Conservation (phyloP, 2,797 vertebrate genomes). For the Hyperoplus immaculatus region DNA sequence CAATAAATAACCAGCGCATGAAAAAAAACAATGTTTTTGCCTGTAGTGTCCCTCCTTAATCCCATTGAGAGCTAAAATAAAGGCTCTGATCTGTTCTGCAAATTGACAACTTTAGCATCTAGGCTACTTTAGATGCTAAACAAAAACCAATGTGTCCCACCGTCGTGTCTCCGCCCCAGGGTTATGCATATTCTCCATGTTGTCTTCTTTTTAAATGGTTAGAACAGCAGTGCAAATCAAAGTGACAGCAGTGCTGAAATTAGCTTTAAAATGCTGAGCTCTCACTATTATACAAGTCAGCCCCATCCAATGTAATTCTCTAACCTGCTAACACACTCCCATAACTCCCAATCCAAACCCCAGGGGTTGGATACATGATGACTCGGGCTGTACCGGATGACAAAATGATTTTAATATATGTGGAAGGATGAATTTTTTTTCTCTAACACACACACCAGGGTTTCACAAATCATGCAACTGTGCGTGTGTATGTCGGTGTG, state of each 20-base stretch:
- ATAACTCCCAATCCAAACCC: slow-evolving; percentile 56
- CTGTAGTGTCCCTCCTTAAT: neutral
- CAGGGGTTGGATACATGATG: slow-evolving; percentile 44
- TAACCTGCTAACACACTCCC: slow-evolving; percentile 54
- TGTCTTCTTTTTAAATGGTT: slow-evolving; percentile 44
- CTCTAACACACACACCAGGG: slow-evolving; percentile 13
- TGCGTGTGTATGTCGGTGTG: neutral
- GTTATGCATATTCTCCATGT: slow-evolving; percentile 27
- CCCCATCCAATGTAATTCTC: slow-evolving; percentile 41
- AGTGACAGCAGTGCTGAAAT: slow-evolving; percentile 75
- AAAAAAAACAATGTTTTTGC: no score
- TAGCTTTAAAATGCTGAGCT: slow-evolving; percentile 70
- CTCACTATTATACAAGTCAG: slow-evolving; percentile 34
- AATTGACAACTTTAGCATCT: slow-evolving; percentile 32
- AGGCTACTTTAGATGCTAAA: slow-evolving; percentile 39
- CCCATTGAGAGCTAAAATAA: slow-evolving; percentile 33
- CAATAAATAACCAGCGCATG: no score
- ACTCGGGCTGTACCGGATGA: slow-evolving; percentile 33
- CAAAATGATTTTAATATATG: slow-evolving; percentile 58
- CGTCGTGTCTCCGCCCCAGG: neutral
- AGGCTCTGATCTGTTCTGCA: slow-evolving; percentile 44
- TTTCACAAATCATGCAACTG: slow-evolving; percentile 46
- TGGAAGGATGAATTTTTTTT: slow-evolving; percentile 39
- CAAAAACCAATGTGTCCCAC: slow-evolving; percentile 1
- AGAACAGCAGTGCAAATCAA: slow-evolving; percentile 50